Evolutionary conservation across 2,113 vertebrate species (phyloP).

Genomic region (Drymodes brunneopygia): DNA sequence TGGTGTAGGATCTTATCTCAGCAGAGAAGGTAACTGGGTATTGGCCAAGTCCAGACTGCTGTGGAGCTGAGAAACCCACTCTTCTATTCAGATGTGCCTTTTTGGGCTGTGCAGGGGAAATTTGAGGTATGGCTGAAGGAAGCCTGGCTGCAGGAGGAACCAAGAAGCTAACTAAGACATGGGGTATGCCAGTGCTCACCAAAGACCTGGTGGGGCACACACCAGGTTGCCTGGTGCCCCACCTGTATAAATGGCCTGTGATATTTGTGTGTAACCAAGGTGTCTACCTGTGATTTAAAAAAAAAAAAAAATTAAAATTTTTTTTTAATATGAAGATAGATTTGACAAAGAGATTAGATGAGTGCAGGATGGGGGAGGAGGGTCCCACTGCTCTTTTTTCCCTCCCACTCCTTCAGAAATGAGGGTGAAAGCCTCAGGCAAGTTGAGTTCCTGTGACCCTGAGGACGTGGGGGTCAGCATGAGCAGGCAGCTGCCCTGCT

Average conservation of each 20-base stretch:
- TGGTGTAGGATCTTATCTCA: fast-evolving
- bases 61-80: not conserved
- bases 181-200: not conserved
- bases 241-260: not conserved
- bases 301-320: fast-evolving
- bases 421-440: not conserved
- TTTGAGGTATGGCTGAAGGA: not conserved
- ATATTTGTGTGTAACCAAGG: not conserved
- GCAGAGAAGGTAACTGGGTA: not conserved
- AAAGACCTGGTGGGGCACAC: not conserved
- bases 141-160: not conserved
- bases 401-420: not conserved
- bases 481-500: not conserved
- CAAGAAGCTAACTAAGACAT: not conserved
- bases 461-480: not conserved
- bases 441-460: not conserved
- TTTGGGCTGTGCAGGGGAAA: not conserved
- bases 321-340: not conserved
- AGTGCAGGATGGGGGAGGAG: not conserved
- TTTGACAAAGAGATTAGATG: not conserved
- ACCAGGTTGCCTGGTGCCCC: not conserved
- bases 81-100: not conserved
- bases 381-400: not conserved
- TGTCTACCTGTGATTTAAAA: not conserved
- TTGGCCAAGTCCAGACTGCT: fast-evolving